Evolutionary conservation across 2,113 vertebrate species (phyloP), one percentile per base, ranked within the genome.

Genomic region (Scomber japonicus): DNA sequence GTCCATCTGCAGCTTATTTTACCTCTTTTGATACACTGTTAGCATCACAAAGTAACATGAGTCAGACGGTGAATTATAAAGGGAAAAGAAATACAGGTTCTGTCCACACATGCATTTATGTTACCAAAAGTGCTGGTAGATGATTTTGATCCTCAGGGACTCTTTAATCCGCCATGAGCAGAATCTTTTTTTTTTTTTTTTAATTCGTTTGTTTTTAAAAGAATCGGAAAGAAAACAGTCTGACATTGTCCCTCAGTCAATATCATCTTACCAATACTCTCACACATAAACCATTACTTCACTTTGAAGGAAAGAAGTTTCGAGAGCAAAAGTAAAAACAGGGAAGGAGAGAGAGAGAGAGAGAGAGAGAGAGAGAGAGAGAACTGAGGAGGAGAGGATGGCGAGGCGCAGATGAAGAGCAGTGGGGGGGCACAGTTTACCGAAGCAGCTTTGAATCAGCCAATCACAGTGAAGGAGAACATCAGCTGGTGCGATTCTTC

Each of bases 381-480:
- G 46, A 88, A 86, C 80, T 17, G 73, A 79, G 44, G 79, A 70
- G 24, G 63, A 49, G 65, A 70, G 78, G 82, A 73, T 63, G 72
- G 62, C 49, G 27, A 64, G 76, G 82, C n/a, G 53, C 53, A 71
- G 88, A 90, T 86, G 93, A 92, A 88, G 89, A 90, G 90, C 82
- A 84, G 86, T 85, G 83, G 53, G 65, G 59, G 79, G 77, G 83
- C 93, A 94, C 92, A 93, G 92, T 94, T 94, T 93, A 93, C 89
- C 78, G 80, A 94, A 94, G 93, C 93, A 94, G 93, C 91, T 94
- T 93, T 83, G 82, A 93, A 88, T 92, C 93, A 92, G 92, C 93
- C 93, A 92, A 94, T 95, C 94, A 95, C 93, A 94, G 95, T 95
- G 94, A 95, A 93, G 89, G 89, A 95, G 84, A 92, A 91, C 92